phyloP scores from a whole-genome alignment of 2,113 vertebrate species.

The Carassius gibelio region DNA sequence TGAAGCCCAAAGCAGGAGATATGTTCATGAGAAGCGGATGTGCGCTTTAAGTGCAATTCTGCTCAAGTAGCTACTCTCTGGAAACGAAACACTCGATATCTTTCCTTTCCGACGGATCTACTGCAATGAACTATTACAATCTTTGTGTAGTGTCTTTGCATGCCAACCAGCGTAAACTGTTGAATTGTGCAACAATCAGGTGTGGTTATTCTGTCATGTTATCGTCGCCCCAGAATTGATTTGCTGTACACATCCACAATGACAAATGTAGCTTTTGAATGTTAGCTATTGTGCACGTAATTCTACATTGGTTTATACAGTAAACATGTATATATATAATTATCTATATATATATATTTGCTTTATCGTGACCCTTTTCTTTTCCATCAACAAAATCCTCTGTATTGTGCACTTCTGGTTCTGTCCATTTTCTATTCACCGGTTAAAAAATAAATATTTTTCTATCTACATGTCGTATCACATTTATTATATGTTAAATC shows the following conservation, averaged over 20 bases:
- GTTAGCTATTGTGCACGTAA: constrained; percentile 58
- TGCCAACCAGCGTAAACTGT: constrained; percentile 53
- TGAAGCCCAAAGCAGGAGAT: constrained; percentile 32
- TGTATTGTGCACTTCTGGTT: constrained; percentile 83
- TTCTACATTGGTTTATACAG: constrained; percentile 54
- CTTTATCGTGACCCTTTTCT: constrained; percentile 38
- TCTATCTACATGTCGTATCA: constrained; percentile 74
- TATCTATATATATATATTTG: constrained; percentile 32
- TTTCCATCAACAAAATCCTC: constrained; percentile 68
- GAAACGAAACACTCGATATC: constrained; percentile 28
- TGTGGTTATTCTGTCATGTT: constrained; percentile 54
- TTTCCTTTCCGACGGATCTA: constrained; percentile 9
- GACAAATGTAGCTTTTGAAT: constrained; percentile 48
- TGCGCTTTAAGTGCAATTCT: constrained; percentile 54
- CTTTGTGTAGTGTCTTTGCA: constrained; percentile 59
- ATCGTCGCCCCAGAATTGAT: constrained; percentile 32
- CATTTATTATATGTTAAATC: constrained; percentile 83
- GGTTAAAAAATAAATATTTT: constrained; percentile 95
- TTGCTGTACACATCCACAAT: constrained; percentile 45
- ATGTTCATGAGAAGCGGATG: constrained; percentile 31
- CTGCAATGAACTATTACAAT: constrained; percentile 46
- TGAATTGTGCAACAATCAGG: constrained; percentile 54
- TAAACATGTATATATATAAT: constrained; percentile 2
- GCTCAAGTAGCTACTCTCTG: constrained; percentile 43
- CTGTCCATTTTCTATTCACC: constrained; percentile 89